Conservation (phyloP, 2,797 vertebrate species). For the Megaceryle alcyon region DNA sequence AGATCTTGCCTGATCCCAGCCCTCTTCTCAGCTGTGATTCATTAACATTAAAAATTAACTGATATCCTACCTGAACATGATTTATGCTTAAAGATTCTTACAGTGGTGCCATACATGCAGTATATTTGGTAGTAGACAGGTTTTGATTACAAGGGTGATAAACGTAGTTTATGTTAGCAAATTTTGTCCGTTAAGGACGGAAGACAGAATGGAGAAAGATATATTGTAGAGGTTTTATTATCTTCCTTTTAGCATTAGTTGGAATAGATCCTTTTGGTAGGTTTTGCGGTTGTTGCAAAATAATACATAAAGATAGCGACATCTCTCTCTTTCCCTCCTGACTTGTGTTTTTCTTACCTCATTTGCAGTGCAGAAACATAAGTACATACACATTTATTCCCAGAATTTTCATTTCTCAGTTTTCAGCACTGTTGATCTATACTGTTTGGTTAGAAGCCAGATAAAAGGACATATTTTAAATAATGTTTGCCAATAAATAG, state of each 20-base stretch:
- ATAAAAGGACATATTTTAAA: not conserved
- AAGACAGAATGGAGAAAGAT: not conserved
- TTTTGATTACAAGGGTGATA: not conserved
- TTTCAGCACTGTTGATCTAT: not conserved
- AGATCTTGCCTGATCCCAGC: not conserved
- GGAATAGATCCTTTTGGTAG: not conserved
- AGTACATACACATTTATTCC: not conserved
- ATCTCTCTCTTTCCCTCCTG: not conserved
- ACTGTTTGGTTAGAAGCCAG: not conserved
- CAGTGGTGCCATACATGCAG: not conserved
- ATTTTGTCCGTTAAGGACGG: not conserved
- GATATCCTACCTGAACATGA: not conserved
- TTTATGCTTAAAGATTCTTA: not conserved
- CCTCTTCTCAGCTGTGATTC: not conserved
- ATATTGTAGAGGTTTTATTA: not conserved
- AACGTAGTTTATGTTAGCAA: not conserved
- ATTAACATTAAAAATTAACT: not conserved
- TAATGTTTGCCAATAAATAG: not conserved
- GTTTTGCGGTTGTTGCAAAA: not conserved
- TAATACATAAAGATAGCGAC: not conserved
- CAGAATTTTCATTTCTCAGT: not conserved
- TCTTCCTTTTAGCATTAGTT: not conserved
- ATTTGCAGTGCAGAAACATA: not conserved
- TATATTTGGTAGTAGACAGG: not conserved
- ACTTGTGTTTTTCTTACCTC: not conserved